Evolutionary conservation across 2,113 vertebrate species (phyloP), one percentile per base, ranked within the genome.

Genomic region (Pardalotus punctatus): DNA sequence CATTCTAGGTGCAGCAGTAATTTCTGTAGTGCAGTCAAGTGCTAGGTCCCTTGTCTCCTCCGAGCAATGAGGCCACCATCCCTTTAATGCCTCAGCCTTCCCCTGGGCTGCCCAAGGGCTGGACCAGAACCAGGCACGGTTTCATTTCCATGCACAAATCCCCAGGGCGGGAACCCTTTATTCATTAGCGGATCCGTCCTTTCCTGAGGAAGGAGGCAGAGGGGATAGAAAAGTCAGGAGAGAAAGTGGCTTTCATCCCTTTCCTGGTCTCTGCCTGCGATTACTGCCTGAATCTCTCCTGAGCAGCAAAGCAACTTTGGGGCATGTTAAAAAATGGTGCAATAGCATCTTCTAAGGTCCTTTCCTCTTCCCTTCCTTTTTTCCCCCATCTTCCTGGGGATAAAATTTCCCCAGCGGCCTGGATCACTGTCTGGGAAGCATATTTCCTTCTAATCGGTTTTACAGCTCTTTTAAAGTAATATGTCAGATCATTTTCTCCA

Each of bases 381-480:
- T 1, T 35, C 42, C 65, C 36, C 14, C 69, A 29, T 60, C 93
- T 97, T 95, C 73, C 86, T 89, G 29, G 47, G 89, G 93, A 95
- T 69, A 81, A 89, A 45, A 94, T 86, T 93, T 97, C 97, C 97
- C 97, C 78, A 25, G 97, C 11, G 92, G 97, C 96, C 91, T 2
- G 42, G 96, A 93, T 98, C 93, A 81, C 96, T 97, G 87, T 97
- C 97, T 98, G 96, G 91, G 97, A 98, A 97, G 98, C 98, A 98
- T 98, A 98, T 98, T 98, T 98, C 97, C 97, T 98, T 97, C 97
- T 97, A 98, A 98, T 98, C 98, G 97, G 97, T 98, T 98, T 98
- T 98, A 98, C 98, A 98, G 98, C 98, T 98, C 98, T 98, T 98
- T 98, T 98, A 98, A 98, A 98, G 98, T 97, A 98, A 98, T 98